A percentile compares a stretch with the other conserved stretches of the same genome.
Conservation (phyloP, 2,113 vertebrate genomes). For the Cettia cetti region DNA sequence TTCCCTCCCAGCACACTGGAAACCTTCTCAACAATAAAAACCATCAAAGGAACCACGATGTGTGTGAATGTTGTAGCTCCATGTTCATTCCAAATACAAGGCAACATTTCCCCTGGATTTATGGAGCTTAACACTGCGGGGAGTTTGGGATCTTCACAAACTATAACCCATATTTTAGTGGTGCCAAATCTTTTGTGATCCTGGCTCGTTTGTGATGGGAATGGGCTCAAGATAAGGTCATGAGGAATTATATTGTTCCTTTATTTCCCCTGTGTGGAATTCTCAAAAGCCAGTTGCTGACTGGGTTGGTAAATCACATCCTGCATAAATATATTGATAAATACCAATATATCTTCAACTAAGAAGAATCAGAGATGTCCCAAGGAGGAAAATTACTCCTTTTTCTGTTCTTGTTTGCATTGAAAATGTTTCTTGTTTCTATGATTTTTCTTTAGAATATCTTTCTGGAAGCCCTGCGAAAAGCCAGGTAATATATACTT, state of each 20-base stretch:
- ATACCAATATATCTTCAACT: not conserved
- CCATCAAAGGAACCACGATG: not conserved
- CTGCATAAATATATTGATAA: not conserved
- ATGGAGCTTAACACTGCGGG: not conserved
- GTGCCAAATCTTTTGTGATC: not conserved
- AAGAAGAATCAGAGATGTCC: not conserved
- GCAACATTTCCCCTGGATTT: not conserved
- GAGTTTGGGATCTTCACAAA: not conserved
- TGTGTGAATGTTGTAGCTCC: not conserved
- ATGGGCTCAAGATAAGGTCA: not conserved
- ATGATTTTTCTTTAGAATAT: not conserved
- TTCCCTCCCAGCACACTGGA: not conserved
- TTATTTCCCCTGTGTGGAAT: not conserved
- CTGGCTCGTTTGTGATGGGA: fast-evolving
- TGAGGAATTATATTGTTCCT: not conserved
- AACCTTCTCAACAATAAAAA: not conserved
- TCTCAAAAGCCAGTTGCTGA: not conserved
- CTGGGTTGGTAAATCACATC: not conserved
- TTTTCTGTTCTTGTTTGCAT: not conserved
- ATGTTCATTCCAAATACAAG: fast-evolving
- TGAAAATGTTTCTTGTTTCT: not conserved
- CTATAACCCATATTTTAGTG: not conserved
- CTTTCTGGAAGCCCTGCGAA: not conserved
- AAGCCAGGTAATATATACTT: not conserved
- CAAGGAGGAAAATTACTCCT: not conserved